Conservation (phyloP, 1,140 invertebrate genomes). For the Anastrepha obliqua region DNA sequence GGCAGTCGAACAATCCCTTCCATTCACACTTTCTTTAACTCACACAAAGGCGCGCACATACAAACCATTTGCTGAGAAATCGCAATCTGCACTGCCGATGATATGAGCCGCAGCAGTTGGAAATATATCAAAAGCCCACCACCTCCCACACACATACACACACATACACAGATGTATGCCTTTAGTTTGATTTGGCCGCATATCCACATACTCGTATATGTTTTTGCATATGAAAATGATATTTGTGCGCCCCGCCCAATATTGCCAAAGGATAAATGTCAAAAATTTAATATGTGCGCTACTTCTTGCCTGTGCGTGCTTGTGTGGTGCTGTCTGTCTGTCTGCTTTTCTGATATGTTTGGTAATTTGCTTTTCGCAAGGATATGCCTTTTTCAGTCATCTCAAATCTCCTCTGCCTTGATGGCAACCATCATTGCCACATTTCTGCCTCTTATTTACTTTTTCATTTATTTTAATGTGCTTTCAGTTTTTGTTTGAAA, state of each 20-base stretch:
- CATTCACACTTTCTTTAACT: slow-evolving; percentile 38
- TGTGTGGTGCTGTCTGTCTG: slow-evolving; percentile 4
- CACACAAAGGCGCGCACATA: not conserved
- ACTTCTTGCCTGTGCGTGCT: not conserved
- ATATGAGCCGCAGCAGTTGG: slow-evolving; percentile 2
- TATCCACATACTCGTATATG: not conserved
- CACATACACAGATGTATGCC: not conserved
- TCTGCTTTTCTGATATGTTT: slow-evolving; percentile 25
- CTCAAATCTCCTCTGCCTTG: not conserved
- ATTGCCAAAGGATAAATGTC: slow-evolving; percentile 53
- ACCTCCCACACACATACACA: not conserved
- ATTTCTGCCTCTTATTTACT: slow-evolving; percentile 20
- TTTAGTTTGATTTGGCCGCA: not conserved
- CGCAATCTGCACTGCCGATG: not conserved
- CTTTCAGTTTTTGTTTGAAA: not conserved
- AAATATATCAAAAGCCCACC: slow-evolving; percentile 20
- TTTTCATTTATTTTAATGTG: slow-evolving; percentile 25
- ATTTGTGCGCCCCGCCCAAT: slow-evolving; percentile 18
- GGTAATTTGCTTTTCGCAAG: not conserved
- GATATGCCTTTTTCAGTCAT: slow-evolving; percentile 6
- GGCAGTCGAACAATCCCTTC: not conserved
- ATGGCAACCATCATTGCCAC: not conserved
- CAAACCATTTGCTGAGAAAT: slow-evolving; percentile 1
- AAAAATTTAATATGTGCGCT: slow-evolving; percentile 59
- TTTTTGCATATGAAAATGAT: slow-evolving; percentile 45